Evolutionary conservation across 2,797 vertebrate species (phyloP).

Genomic region (Nyctalus aviator): DNA sequence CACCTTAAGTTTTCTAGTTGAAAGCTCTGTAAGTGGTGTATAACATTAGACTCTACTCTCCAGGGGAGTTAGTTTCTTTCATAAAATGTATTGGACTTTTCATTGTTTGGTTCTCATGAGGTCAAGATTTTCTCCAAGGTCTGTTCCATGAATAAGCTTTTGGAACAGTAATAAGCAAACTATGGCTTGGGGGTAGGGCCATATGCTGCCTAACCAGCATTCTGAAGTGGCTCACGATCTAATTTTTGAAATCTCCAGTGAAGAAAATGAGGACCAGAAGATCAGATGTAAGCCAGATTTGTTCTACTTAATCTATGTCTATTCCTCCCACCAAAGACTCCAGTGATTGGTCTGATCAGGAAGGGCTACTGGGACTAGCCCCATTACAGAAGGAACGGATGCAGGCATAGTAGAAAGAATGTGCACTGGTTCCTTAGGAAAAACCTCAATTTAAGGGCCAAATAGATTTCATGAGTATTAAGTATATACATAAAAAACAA

Average conservation of each 20-base stretch:
- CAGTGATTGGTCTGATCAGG: neutral
- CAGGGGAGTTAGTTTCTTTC: neutral
- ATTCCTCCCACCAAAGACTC: neutral
- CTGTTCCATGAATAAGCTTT: neutral
- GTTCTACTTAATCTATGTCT: neutral
- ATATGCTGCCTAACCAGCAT: neutral
- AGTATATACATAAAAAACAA: neutral
- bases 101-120: neutral
- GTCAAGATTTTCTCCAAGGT: neutral
- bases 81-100: neutral
- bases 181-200: neutral
- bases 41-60: neutral
- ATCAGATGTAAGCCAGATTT: neutral
- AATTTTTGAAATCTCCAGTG: constrained; percentile 18
- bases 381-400: neutral
- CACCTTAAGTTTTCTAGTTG: neutral
- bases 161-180: neutral
- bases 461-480: neutral
- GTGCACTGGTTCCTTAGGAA: neutral
- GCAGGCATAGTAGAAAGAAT: neutral
- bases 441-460: neutral
- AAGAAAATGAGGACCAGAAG: neutral
- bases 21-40: neutral
- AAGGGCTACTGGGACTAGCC: neutral
- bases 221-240: neutral